Evolutionary conservation across 2,797 vertebrate genomes (phyloP).

Genomic region (Gymnoscopelus microlampas): DNA sequence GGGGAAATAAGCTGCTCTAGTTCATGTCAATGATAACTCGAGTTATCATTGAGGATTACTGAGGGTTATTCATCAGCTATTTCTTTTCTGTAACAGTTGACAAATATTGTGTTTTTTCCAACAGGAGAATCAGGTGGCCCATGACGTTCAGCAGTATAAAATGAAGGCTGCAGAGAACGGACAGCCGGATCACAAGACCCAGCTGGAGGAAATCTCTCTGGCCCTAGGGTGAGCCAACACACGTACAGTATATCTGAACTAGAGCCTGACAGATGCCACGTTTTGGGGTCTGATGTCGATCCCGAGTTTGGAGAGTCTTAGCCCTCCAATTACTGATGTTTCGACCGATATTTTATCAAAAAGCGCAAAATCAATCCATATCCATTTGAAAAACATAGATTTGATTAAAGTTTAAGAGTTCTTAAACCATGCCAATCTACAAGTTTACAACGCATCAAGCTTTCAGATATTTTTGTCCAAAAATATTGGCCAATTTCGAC

Average conservation of each 20-base stretch:
- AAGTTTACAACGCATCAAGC: background rate
- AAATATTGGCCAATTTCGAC: no score
- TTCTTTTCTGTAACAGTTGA: no score
- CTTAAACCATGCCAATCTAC: no score
- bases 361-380: no score
- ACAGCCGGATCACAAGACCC: slow-evolving; percentile 90
- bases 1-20: background rate
- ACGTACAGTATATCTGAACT: background rate
- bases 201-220: slow-evolving; percentile 90
- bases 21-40: background rate
- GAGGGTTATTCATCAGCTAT: background rate
- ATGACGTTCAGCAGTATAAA: slow-evolving; percentile 94
- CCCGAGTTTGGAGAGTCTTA: no score
- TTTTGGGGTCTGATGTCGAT: no score
- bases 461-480: no score
- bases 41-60: background rate
- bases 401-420: no score
- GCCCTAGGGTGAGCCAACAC: slow-evolving; percentile 85
- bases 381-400: no score
- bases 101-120: slow-evolving; percentile 17
- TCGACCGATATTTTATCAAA: no score
- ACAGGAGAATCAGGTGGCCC: slow-evolving; percentile 91
- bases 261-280: no score
- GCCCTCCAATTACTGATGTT: no score
- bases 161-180: slow-evolving; percentile 92